Percentiles rank a stretch among this genome's conserved stretches.
These are phyloP conservation scores for Rugalucina vietnamica DNA, from an alignment of 2,888 invertebrate genomes.

Conservation along the genomic window DNA sequence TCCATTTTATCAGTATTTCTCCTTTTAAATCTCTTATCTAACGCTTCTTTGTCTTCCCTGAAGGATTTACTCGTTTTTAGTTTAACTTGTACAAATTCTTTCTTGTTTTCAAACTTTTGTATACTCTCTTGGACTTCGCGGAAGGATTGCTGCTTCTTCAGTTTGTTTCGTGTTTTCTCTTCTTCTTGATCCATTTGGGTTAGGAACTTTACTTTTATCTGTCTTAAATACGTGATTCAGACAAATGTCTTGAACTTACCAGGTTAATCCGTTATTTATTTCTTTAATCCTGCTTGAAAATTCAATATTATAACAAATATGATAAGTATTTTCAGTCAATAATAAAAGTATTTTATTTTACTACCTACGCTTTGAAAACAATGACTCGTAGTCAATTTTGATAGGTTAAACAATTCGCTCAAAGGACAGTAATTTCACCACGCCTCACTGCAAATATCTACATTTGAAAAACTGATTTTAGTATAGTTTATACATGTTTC, in stretches of 20 bases:
- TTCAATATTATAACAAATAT: not conserved
- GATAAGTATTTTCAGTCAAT: not conserved
- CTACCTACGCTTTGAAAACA: not conserved
- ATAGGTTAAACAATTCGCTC: not conserved
- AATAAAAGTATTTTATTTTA: too few species aligned
- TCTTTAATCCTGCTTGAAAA: not conserved
- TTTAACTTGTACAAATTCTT: conserved; percentile 56
- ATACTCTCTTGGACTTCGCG: conserved; percentile 49
- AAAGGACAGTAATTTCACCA: not conserved
- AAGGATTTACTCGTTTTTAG: conserved; percentile 56
- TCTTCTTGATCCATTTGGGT: not conserved
- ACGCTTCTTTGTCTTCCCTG: conserved; percentile 53
- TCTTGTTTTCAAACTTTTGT: conserved; percentile 55
- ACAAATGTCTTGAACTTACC: not conserved
- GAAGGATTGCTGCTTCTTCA: not conserved
- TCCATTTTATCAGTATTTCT: not conserved
- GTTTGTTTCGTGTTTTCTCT: not conserved
- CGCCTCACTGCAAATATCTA: not conserved
- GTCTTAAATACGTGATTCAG: not conserved
- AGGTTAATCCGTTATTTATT: not conserved
- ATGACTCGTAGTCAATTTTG: not conserved
- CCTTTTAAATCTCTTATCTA: conserved; percentile 44
- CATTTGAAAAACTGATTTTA: not conserved
- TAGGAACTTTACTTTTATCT: not conserved
- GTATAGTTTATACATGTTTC: not conserved